Evolutionary conservation across 2,113 vertebrate species (phyloP).

Genomic region (Myotis lucifugus): DNA sequence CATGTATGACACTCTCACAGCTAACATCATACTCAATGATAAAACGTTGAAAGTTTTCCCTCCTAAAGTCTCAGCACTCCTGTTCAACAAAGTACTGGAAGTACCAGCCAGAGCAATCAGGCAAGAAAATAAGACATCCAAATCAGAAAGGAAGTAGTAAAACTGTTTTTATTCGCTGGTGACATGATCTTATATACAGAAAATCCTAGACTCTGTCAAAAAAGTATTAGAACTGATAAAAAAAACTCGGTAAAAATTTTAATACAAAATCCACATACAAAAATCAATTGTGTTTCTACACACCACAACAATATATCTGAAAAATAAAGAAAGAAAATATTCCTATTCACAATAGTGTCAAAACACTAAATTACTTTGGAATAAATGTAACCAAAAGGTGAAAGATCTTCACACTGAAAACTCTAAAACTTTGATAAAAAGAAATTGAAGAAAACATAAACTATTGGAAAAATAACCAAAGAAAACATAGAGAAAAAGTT

Average conservation of each 20-base stretch:
- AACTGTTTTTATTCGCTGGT: no score
- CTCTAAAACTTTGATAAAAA: no score
- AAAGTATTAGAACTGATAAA: background rate
- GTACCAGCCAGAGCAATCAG: background rate
- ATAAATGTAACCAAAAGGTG: no score
- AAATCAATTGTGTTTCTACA: no score
- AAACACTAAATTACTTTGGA: no score
- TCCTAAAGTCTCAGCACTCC: background rate
- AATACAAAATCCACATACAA: background rate
- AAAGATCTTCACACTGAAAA: no score
- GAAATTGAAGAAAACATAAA: no score
- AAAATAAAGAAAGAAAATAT: no score
- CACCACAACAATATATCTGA: no score
- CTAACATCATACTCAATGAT: background rate
- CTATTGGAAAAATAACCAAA: background rate
- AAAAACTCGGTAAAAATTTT: background rate
- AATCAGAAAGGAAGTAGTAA: no score
- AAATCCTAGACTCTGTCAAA: background rate
- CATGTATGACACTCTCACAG: background rate
- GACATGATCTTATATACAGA: background rate
- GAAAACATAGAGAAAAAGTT: background rate
- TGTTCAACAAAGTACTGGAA: background rate
- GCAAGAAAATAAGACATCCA: no score
- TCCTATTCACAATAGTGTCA: no score
- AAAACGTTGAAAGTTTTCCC: background rate